phyloP scores from a whole-genome alignment of 2,888 invertebrate genomes.

The Euphydryas editha region DNA sequence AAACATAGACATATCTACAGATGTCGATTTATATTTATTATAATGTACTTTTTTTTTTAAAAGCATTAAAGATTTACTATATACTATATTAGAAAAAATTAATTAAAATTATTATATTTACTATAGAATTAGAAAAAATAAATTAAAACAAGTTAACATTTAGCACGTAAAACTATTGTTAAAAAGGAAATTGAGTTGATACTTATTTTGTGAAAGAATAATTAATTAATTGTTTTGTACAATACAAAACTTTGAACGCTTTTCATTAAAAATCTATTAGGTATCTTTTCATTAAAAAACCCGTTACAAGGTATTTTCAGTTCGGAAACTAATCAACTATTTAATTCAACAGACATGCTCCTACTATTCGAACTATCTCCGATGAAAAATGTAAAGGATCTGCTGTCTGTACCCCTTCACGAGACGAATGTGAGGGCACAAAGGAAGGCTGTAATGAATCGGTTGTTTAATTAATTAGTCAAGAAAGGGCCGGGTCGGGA shows the following conservation, averaged over 20 bases:
- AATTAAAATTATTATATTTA: too few relatives aligned
- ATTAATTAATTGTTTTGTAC: not conserved
- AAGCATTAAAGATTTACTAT: too few relatives aligned
- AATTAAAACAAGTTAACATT: not conserved
- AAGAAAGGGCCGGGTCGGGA: slow-evolving; percentile 74
- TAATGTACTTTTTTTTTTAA: too few relatives aligned
- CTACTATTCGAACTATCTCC: slow-evolving; percentile 36
- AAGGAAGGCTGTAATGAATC: slow-evolving; percentile 87
- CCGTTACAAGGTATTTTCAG: slow-evolving; percentile 11
- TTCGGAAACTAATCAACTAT: slow-evolving; percentile 24
- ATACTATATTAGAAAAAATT: too few relatives aligned
- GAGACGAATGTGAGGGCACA: slow-evolving; percentile 82
- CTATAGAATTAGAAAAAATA: too few relatives aligned
- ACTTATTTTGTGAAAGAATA: not conserved
- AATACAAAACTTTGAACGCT: not conserved
- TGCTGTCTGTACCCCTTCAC: slow-evolving; percentile 65
- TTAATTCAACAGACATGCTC: slow-evolving; percentile 22
- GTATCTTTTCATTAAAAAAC: slow-evolving; percentile 7
- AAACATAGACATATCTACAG: too few relatives aligned
- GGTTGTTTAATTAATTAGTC: slow-evolving; percentile 90
- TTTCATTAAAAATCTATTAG: slow-evolving; percentile 2
- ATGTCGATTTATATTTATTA: too few relatives aligned
- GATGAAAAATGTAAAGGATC: slow-evolving; percentile 49
- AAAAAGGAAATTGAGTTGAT: not conserved
- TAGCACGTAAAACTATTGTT: not conserved